A percentile compares a stretch with the other conserved stretches of the same genome.
These are phyloP conservation scores for Tupaia tana DNA, from an alignment of 2,113 vertebrate genomes.

Conservation along the genomic window DNA sequence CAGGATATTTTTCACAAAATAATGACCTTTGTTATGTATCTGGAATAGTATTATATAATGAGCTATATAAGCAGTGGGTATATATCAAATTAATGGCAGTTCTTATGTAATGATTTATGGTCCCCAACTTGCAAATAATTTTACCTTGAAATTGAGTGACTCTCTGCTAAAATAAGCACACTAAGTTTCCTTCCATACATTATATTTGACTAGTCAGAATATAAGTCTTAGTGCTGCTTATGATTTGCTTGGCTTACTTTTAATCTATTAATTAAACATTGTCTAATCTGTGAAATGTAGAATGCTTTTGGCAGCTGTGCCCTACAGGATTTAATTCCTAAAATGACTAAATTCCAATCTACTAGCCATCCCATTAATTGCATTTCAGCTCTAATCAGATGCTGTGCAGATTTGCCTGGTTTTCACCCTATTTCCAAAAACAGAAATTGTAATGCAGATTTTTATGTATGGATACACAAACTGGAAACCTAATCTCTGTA, in stretches of 20 bases:
- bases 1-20: not conserved
- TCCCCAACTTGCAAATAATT: constrained; percentile 39
- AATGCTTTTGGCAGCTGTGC: constrained; percentile 55
- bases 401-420: constrained; percentile 56
- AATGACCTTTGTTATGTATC: not conserved
- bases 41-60: not conserved
- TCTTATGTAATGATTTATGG: constrained; percentile 46
- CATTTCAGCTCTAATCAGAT: constrained; percentile 68
- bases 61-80: not conserved
- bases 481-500: constrained; percentile 50
- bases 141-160: constrained; percentile 62
- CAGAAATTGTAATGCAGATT: constrained; percentile 43
- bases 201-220: constrained; percentile 28
- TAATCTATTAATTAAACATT: constrained; percentile 65
- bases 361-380: constrained; percentile 79
- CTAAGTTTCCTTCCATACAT: not conserved
- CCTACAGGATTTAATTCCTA: constrained; percentile 51
- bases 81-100: constrained; percentile 10
- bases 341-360: constrained; percentile 72
- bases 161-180: not conserved
- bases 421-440: constrained; percentile 73
- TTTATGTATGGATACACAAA: constrained; percentile 37
- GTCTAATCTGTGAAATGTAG: constrained; percentile 53
- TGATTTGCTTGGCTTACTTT: constrained; percentile 42
- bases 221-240: not conserved